Percentiles rank a stretch among this genome's conserved stretches.
These are phyloP conservation scores for Chaetodon trifascialis DNA, from an alignment of 2,113 vertebrate genomes.

Conservation along the genomic window DNA sequence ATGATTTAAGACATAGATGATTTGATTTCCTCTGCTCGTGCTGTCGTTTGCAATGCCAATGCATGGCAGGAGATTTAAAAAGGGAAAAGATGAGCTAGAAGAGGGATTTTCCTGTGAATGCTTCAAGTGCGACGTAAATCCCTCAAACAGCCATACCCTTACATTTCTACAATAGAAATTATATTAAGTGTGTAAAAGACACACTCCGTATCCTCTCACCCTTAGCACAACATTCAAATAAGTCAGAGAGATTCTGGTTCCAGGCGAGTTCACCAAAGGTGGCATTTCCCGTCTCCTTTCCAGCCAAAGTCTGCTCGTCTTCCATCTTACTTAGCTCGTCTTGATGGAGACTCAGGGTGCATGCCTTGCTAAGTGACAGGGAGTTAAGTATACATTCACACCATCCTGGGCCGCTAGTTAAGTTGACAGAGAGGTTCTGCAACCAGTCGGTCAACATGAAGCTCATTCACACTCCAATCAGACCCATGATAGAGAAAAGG, in stretches of 20 bases:
- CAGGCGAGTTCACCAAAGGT: constrained; percentile 82
- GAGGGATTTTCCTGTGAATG: constrained; percentile 81
- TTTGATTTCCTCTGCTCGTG: constrained; percentile 62
- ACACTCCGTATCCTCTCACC: constrained; percentile 64
- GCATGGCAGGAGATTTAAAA: constrained; percentile 79
- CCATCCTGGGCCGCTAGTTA: constrained; percentile 81
- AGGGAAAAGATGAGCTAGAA: constrained; percentile 74
- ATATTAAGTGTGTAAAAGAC: constrained; percentile 76
- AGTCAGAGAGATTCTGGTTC: constrained; percentile 75
- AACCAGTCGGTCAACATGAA: constrained; percentile 76
- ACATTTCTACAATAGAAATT: constrained; percentile 77
- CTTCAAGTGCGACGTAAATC: constrained; percentile 79
- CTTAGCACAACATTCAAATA: constrained; percentile 81
- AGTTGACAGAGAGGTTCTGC: constrained; percentile 80
- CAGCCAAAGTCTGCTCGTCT: constrained; percentile 78
- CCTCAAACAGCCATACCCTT: constrained; percentile 70
- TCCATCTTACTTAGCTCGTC: constrained; percentile 85
- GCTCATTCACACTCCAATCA: constrained; percentile 78
- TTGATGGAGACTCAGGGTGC: constrained; percentile 83
- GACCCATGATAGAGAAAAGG: constrained; percentile 75
- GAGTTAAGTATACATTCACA: constrained; percentile 87
- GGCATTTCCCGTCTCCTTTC: constrained; percentile 80
- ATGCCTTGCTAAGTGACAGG: constrained; percentile 84
- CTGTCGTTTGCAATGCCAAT: constrained; percentile 66
- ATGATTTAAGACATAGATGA: constrained; percentile 74